Evolutionary conservation across 2,888 invertebrate genomes (phyloP).

Genomic region (Apamea crenata): DNA sequence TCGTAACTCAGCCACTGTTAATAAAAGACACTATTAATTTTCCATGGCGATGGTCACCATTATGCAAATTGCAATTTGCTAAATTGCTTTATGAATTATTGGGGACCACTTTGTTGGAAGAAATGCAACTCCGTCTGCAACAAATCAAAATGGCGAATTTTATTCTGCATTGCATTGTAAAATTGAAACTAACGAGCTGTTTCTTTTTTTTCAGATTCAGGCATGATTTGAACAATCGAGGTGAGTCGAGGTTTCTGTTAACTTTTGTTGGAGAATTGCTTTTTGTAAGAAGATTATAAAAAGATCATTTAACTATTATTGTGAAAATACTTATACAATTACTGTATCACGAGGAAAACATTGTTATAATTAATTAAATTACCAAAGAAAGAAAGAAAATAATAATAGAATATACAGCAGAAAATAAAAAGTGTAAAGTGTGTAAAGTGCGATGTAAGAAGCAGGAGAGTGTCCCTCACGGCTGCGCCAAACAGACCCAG

Average conservation of each 20-base stretch:
- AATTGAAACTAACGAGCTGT: constrained; percentile 36
- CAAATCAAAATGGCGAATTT: constrained; percentile 42
- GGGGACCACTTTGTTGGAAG: constrained; percentile 38
- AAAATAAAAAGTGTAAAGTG: background rate
- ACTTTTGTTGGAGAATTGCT: constrained; percentile 2
- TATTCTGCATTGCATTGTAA: constrained; percentile 27
- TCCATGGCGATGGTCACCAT: constrained; percentile 53
- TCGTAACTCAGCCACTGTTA: constrained; percentile 38
- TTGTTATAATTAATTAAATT: background rate
- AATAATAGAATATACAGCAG: too few relatives aligned
- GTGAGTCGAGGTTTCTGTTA: constrained; percentile 48
- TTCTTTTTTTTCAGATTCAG: constrained; percentile 65
- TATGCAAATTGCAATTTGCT: constrained; percentile 68
- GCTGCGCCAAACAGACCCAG: background rate
- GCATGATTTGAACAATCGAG: constrained; percentile 70
- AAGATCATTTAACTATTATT: background rate
- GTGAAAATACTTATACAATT: background rate
- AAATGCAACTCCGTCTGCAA: constrained; percentile 31
- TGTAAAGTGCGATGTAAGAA: background rate
- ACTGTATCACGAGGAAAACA: background rate
- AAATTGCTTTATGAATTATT: constrained; percentile 66
- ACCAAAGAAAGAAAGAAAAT: background rate
- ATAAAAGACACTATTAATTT: constrained; percentile 63
- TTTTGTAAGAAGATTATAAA: background rate
- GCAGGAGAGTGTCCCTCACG: background rate